phyloP scores from a whole-genome alignment of 2,113 vertebrate genomes.

The Panthera leo region DNA sequence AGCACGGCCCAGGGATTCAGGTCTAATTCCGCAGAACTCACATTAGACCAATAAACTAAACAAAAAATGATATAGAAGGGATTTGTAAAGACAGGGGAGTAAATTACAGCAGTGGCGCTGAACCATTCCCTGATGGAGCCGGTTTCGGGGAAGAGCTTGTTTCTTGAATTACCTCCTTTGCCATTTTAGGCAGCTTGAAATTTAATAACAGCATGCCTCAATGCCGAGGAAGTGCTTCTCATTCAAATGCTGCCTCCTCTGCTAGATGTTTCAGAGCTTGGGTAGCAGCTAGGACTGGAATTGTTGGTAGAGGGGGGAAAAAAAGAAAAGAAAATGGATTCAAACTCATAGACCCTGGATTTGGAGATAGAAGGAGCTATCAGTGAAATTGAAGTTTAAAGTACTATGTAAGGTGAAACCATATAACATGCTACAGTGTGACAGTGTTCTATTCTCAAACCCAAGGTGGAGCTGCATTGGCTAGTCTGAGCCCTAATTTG shows the following conservation, averaged over 20 bases:
- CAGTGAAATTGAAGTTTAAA: constrained; percentile 71
- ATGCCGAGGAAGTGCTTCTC: constrained; percentile 27
- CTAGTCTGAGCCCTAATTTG: constrained; percentile 1
- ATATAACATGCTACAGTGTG: constrained; percentile 55
- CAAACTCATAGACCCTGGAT: constrained; percentile 53
- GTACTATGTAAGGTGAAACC: constrained; percentile 57
- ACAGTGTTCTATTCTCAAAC: constrained; percentile 65
- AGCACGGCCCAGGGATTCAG: constrained; percentile 34
- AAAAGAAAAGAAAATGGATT: accelerated
- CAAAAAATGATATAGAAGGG: constrained; percentile 69
- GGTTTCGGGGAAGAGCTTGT: background rate
- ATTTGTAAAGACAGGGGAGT: constrained; percentile 67
- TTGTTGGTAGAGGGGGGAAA: background rate
- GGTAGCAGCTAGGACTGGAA: background rate
- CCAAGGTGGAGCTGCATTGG: constrained; percentile 55
- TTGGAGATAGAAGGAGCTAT: constrained; percentile 73
- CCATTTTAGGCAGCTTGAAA: constrained; percentile 62
- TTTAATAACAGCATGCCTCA: constrained; percentile 58
- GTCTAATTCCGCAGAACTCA: constrained; percentile 73
- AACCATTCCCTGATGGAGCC: constrained; percentile 45
- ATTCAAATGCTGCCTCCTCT: constrained; percentile 21
- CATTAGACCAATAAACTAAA: constrained; percentile 71
- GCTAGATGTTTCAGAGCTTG: background rate
- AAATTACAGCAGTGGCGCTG: constrained; percentile 57
- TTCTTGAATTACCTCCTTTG: constrained; percentile 62